Base-by-base conservation (phyloP, 2,888 invertebrate genomes). In the Melanostoma scalare region DNA sequence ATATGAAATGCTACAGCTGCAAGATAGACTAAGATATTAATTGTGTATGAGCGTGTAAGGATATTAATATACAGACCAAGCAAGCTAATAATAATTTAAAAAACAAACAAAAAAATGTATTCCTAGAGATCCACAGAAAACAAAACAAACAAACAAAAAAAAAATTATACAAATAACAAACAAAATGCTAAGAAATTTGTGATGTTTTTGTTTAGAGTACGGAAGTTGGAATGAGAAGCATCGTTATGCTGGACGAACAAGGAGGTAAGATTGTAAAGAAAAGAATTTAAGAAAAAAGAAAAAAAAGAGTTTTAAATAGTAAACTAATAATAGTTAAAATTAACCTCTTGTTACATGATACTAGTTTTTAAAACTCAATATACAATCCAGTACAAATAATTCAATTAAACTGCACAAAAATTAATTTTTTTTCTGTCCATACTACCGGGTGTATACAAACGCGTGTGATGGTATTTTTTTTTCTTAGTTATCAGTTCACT, bases 171-270 rank as follows among this genome's bases (percentile, higher is more conserved):
- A 67, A 78, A 63, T 69, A 69, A 55, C 38, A 84, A 85, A 81
- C 68, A 85, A 73, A 72, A 84, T 87, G 86, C 86, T 87, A 87
- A 86, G 86, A 86, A 84, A 82, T 86, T 86, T 87, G 87, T 87
- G 86, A 86, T 91, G 95, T 90, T 90, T 94, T 93, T 94, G 95
- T 96, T 95, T 96, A 99, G 98, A 98, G 98, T 95, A 98, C 98
- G 95, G 98, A 99, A 94, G 98, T 98, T 93, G 98, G 98, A 93
- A 99, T 99, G 95, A 97, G 97, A 94, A 97, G 98, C 94, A 96
- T 99, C 94, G 98, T 99, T 93, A 98, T 98, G 96, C 96, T 99
- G 96, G 99, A 99, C 95, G 98, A 99, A 94, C 99, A 99, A 96
- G 99, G 98, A 96, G 98, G 98, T 98, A 97, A 97, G 97, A 92